A percentile compares a stretch with the other conserved stretches of the same genome.
Conservation (phyloP, 2,113 vertebrate species). For the Ailuropoda melanoleuca region DNA sequence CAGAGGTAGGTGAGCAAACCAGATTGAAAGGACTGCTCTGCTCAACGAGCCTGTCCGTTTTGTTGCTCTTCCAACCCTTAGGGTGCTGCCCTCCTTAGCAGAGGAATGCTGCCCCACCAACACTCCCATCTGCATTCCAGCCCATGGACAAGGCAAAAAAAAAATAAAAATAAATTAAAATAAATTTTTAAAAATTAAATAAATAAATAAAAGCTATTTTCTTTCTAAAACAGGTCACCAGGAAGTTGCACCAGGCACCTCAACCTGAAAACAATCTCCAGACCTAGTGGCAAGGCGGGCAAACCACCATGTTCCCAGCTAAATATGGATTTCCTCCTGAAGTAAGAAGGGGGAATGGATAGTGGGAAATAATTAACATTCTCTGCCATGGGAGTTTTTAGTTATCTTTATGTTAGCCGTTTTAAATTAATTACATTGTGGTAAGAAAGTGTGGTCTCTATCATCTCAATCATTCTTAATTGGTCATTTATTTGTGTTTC, state of each 20-base stretch:
- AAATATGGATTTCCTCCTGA: background rate
- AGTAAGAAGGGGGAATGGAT: background rate
- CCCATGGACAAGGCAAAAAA: too few species aligned
- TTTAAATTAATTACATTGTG: conserved; percentile 13
- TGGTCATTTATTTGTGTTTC: background rate
- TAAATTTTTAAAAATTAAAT: too few species aligned
- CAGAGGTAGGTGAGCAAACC: background rate
- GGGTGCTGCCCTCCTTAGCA: background rate
- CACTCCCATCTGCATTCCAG: background rate
- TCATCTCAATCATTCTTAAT: conserved; percentile 13
- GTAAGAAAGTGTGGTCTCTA: background rate
- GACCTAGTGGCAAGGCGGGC: background rate
- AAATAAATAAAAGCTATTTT: background rate
- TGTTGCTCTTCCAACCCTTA: background rate
- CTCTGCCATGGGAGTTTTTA: background rate
- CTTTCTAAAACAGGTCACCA: background rate
- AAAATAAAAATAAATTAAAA: too few species aligned
- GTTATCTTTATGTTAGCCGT: background rate
- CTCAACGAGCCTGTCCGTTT: background rate
- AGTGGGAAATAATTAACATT: background rate
- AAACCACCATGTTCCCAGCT: background rate
- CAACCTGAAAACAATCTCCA: background rate
- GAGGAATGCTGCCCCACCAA: background rate
- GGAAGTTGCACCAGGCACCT: background rate
- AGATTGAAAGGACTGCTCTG: too few species aligned